Evolutionary conservation across 2,888 invertebrate genomes (phyloP).

Genomic region (Sarcophaga carnaria): DNA sequence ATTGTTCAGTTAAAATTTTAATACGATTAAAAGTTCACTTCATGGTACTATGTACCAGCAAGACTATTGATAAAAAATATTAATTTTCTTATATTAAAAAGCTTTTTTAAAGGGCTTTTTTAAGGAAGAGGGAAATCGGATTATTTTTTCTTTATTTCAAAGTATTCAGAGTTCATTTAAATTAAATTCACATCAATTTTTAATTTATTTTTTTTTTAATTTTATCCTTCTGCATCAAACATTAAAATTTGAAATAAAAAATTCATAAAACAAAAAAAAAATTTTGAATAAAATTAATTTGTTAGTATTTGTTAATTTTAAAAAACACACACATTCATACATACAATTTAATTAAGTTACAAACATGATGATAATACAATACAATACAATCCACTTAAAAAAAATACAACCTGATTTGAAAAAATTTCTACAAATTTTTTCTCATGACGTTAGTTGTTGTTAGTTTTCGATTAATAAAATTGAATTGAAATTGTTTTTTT

Average conservation of each 20-base stretch:
- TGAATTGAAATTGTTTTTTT: neutral
- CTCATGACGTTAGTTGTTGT: slow-evolving; percentile 30
- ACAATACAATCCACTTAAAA: neutral
- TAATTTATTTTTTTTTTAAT: neutral
- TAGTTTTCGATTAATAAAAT: neutral
- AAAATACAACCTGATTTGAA: slow-evolving; percentile 66
- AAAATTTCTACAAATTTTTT: slow-evolving; percentile 29
- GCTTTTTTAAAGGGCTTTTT: too few relatives aligned
- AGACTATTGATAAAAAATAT: too few relatives aligned
- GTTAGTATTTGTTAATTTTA: neutral
- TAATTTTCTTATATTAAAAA: too few relatives aligned
- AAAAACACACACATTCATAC: slow-evolving; percentile 23
- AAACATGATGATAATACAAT: slow-evolving; percentile 5
- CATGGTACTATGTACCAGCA: too few relatives aligned
- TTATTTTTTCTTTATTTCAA: too few relatives aligned
- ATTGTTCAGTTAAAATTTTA: too few relatives aligned
- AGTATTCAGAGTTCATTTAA: too few relatives aligned
- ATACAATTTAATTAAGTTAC: slow-evolving; percentile 35
- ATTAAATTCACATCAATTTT: slow-evolving; percentile 14
- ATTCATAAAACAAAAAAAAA: too few relatives aligned
- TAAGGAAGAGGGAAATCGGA: too few relatives aligned
- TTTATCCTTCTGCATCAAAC: too few relatives aligned
- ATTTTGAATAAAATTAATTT: neutral
- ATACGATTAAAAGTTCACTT: too few relatives aligned
- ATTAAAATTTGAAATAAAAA: too few relatives aligned